Evolutionary conservation across 2,113 vertebrate species (phyloP).

Genomic region (Perccottus glenii): DNA sequence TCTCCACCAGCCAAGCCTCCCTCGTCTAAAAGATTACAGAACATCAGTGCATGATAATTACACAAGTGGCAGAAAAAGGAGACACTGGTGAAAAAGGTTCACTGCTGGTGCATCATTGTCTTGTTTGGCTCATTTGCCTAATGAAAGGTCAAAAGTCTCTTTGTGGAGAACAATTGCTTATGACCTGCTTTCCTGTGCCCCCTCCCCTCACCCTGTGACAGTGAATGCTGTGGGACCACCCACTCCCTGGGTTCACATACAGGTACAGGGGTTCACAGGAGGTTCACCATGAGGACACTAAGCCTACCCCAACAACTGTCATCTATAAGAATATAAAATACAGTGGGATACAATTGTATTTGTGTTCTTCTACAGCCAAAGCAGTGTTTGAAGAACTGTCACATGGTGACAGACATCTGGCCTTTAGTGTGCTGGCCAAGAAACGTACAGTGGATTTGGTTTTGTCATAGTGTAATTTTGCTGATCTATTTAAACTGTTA

Average conservation of each 20-base stretch:
- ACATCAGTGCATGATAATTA: neutral
- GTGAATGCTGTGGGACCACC: constrained; percentile 53
- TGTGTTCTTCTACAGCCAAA: neutral
- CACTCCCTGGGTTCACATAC: constrained; percentile 58
- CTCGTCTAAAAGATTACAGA: neutral
- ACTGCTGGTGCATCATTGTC: constrained; percentile 30
- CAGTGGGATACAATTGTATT: neutral
- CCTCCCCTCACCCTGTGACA: neutral
- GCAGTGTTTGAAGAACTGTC: too few species aligned
- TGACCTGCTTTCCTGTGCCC: constrained; percentile 11
- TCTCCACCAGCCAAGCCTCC: neutral
- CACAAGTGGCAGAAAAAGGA: neutral
- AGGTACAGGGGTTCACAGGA: constrained; percentile 70
- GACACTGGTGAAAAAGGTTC: neutral
- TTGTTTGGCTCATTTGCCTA: constrained; percentile 67
- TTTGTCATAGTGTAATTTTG: too few species aligned
- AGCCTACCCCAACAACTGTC: neutral
- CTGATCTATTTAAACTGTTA: too few species aligned
- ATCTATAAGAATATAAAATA: too few species aligned
- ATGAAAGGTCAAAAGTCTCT: constrained; percentile 50
- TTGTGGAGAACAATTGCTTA: constrained; percentile 53
- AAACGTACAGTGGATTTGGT: too few species aligned
- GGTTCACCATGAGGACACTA: constrained; percentile 58
- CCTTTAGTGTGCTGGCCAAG: too few species aligned
- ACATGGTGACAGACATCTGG: too few species aligned